Base-by-base conservation (phyloP, 1,140 invertebrate species). In the Lordiphosa collinella region DNA sequence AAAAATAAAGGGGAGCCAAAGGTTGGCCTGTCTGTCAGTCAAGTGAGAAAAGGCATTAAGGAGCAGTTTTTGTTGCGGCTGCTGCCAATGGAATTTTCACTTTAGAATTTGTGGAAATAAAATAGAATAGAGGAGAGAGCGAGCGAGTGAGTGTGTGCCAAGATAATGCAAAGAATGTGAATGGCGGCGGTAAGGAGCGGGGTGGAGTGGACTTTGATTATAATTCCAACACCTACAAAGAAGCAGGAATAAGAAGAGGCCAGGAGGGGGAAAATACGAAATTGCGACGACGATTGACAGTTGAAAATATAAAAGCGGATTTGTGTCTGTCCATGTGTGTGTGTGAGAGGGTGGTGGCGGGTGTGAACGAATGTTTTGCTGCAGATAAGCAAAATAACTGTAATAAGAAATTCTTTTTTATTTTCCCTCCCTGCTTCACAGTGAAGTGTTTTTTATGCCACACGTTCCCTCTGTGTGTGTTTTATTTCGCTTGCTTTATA, bases 401-500 rank as follows among this genome's bases (percentile, higher is more conserved):
- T 80, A 82, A 80, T 80, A 80, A 80, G 76, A 80, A 80, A 80
- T 82, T 80, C 76, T 80, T 76, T 80, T 80, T 80, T 80, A 82
- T 80, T 76, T 76, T 53, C 48, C 14, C 63, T 16, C 5, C 16
- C 51, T 31, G 18, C 9, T 16, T 9, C 31, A 44, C 31, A 44
- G 35, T 55, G 36, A 74, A 82, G 75, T 76, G 76, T 82, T 80
- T 82, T 80, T 80, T 80, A 80, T 80, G 76, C 76, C 76, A 80
- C 76, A 80, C 76, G 76, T 79, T 55, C 48, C 29, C 61, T 50
- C 52, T 34, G 49, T 47, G 47, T 78, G 73, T 79, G 65, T 82
- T 80, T 80, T 80, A 80, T 80, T 44, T 71, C 66, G 66, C 76
- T 80, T 80, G 76, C 76, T 80, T 80, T 80, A 80, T 80, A 80